phyloP scores from a whole-genome alignment of 1,140 invertebrate species.

The Drosophila nannoptera region DNA sequence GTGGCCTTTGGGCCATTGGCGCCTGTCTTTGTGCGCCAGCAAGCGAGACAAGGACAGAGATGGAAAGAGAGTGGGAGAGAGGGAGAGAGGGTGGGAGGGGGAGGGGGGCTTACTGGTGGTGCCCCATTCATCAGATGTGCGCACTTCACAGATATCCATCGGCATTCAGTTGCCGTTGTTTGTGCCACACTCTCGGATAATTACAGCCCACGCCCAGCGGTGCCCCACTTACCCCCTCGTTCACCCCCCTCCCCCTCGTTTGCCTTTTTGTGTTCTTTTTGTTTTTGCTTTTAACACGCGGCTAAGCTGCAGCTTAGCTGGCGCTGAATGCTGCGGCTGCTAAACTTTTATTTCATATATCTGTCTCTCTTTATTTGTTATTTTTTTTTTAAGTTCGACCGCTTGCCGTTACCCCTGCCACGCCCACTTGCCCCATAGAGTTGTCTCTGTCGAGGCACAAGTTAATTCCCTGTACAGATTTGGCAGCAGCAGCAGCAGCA shows the following conservation, averaged over 20 bases:
- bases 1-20: constrained; percentile 47
- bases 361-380: constrained; percentile 14
- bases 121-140: constrained; percentile 15
- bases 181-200: constrained; percentile 54
- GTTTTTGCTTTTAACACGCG: constrained; percentile 44
- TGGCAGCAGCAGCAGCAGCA: no score
- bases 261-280: constrained; percentile 15
- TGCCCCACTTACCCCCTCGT: neutral
- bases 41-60: neutral
- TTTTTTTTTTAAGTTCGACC: constrained; percentile 13
- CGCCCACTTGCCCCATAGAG: constrained; percentile 8
- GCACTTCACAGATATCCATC: constrained; percentile 24
- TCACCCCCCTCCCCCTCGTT: constrained; percentile 1
- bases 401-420: no score
- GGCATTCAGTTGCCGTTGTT: constrained; percentile 12
- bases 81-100: neutral
- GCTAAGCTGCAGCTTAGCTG: constrained; percentile 61
- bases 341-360: constrained; percentile 26
- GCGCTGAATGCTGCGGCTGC: constrained; percentile 33
- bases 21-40: constrained; percentile 37
- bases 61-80: no score
- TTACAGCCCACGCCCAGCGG: constrained; percentile 31
- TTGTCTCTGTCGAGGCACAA: constrained; percentile 41
- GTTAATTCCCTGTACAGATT: constrained; percentile 72
- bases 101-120: neutral